Evolutionary conservation across 1,140 invertebrate genomes (phyloP), one percentile per base, ranked within the genome.

Genomic region (Gryllus bimaculatus): DNA sequence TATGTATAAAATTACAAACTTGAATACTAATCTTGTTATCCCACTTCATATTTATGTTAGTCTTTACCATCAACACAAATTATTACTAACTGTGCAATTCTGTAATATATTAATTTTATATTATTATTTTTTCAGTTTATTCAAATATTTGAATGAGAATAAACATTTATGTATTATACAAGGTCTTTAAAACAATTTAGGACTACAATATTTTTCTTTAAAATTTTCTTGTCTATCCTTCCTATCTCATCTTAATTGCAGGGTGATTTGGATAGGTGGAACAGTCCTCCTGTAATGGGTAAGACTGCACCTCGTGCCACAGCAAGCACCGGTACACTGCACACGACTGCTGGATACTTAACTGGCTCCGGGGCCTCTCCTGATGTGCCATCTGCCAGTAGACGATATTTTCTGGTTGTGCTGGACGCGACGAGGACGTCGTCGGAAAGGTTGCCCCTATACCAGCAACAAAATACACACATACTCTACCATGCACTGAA

Each of bases 321-420:
- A 18, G 54, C 10, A 66, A 66, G 54, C 54, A 66, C 54, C 18
- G 54, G 54, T 66, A 66, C 54, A 13, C 18, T 66, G 54, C 18
- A 66, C 18, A 66, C 18, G 26, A 13, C 54, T 66, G 10, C 18
- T 18, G 18, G 18, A 73, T 79, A 81, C 81, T 81, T 81, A 81
- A 81, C 81, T 81, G 80, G 80, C 81, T 78, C 20, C 47, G 73
- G 73, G 74, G 76, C 73, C 73, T n/a, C 75, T 39, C 75, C 21
- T 48, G 78, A 20, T 81, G 79, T 26, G 79, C 76, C 74, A 47
- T 83, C 82, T n/a, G 75, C 80, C 49, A 83, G 82, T 5, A 82
- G 82, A 48, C 82, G 80, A 81, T 83, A 83, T n/a, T 82, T 82
- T 79, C 81, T 82, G 78, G n/a, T n/a, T 80, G 78, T n/a, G 20